phyloP scores from a whole-genome alignment of 92 coral and sea anemone species.

The Umimayanthus kanabou region DNA sequence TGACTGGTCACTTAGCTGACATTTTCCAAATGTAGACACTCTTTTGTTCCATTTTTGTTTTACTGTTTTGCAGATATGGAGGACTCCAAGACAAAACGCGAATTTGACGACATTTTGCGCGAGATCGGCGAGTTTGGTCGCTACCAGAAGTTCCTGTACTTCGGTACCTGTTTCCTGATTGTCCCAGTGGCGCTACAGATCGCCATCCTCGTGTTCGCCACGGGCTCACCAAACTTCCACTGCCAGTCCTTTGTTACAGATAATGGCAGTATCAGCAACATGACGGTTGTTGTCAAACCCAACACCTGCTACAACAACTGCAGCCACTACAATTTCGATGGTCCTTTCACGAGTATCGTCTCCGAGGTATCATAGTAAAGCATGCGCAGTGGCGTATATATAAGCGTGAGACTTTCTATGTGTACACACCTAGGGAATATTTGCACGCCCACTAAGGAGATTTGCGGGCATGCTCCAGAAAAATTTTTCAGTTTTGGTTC shows the following conservation, averaged over 20 bases:
- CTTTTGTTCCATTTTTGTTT: not conserved
- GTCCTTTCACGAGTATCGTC: constrained; percentile 34
- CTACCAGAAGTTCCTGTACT: constrained; percentile 56
- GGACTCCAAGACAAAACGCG: constrained; percentile 7
- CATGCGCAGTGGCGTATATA: no score
- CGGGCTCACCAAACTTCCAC: constrained; percentile 62
- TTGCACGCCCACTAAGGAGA: no score
- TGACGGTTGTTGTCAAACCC: not conserved
- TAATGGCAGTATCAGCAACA: not conserved
- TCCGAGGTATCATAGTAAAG: constrained; percentile 21
- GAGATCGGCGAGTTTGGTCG: constrained; percentile 51
- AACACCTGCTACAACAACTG: constrained; percentile 31
- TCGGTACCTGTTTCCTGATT: constrained; percentile 39
- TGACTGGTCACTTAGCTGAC: no score
- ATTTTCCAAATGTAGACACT: no score
- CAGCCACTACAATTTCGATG: constrained; percentile 27
- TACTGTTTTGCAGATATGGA: not conserved
- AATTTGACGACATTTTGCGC: constrained; percentile 57
- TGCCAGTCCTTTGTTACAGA: constrained; percentile 28
- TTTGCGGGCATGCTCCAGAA: no score
- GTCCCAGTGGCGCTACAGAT: constrained; percentile 50
- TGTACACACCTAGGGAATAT: no score
- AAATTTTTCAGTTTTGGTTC: no score
- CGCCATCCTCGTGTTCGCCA: constrained; percentile 46
- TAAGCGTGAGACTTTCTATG: no score